Conservation (phyloP, 2,888 invertebrate genomes). For the Quadroppia sp. region DNA sequence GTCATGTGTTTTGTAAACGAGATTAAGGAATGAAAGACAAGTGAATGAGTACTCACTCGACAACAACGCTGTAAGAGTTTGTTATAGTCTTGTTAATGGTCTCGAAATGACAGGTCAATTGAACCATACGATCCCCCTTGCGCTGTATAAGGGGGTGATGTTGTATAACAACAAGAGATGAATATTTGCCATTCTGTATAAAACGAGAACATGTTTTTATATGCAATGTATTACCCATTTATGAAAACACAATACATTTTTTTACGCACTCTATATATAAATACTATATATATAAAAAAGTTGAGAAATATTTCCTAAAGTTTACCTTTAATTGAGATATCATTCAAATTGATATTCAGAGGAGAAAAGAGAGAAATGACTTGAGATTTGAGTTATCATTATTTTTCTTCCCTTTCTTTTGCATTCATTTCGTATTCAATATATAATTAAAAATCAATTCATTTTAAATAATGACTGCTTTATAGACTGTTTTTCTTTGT, state of each 20-base stretch:
- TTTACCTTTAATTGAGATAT: conserved; percentile 5
- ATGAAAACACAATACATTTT: too few relatives aligned
- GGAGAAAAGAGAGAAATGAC: too few relatives aligned
- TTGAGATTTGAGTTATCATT: neutral
- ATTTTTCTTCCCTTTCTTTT: too few relatives aligned
- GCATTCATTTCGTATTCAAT: too few relatives aligned
- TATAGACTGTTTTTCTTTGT: neutral
- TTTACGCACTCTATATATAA: too few relatives aligned
- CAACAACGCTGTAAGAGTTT: conserved; percentile 47
- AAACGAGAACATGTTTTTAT: neutral
- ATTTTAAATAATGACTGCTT: neutral
- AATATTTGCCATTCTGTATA: conserved; percentile 44
- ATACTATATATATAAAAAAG: too few relatives aligned
- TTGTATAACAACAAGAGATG: conserved; percentile 69
- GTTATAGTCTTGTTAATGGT: conserved; percentile 49
- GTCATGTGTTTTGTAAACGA: too few relatives aligned
- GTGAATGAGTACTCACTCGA: conserved; percentile 28
- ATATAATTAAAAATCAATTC: neutral
- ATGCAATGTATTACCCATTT: too few relatives aligned
- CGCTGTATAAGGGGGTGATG: conserved; percentile 79
- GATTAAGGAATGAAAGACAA: neutral
- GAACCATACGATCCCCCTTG: conserved; percentile 73
- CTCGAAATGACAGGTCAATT: conserved; percentile 58
- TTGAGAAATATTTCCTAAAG: too few relatives aligned
- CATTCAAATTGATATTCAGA: neutral